These are phyloP conservation scores for Ariopsis seemanni DNA, from an alignment of 2,113 vertebrate species.

Conservation along the genomic window DNA sequence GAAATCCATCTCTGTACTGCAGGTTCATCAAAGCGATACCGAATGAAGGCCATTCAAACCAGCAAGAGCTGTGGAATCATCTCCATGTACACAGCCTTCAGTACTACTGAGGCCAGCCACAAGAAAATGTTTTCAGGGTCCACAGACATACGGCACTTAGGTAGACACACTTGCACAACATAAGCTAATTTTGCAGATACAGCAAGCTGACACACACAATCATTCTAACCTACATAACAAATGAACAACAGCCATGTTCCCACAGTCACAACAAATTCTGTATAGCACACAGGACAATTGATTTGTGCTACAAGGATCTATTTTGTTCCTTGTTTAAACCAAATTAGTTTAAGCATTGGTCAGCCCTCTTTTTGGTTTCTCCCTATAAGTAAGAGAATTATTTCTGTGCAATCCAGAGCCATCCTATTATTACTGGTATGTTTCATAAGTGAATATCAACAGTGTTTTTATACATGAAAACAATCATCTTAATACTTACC, in stretches of 20 bases:
- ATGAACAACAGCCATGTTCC: not conserved
- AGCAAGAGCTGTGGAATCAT: conserved; percentile 90
- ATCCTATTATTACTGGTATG: not conserved
- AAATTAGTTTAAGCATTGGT: not conserved
- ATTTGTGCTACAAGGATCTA: not conserved
- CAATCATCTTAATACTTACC: not conserved
- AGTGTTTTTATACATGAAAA: not conserved
- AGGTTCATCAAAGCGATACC: conserved; percentile 72
- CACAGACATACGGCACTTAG: conserved; percentile 76
- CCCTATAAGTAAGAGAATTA: not conserved
- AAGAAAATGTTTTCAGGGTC: conserved; percentile 64
- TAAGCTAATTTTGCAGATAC: not conserved
- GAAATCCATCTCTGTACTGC: not conserved
- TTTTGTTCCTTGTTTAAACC: not conserved
- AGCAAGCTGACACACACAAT: not conserved
- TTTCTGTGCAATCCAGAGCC: not conserved
- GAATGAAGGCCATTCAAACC: conserved; percentile 90
- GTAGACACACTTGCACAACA: conserved; percentile 60
- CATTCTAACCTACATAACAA: not conserved
- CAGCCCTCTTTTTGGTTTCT: not conserved
- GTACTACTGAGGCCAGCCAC: conserved; percentile 74
- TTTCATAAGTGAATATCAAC: not conserved
- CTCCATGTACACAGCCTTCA: conserved; percentile 85
- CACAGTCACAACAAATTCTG: not conserved
- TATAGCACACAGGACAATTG: not conserved